phyloP scores from a whole-genome alignment of 2,888 invertebrate species.

The Erpobdella octoculata region DNA sequence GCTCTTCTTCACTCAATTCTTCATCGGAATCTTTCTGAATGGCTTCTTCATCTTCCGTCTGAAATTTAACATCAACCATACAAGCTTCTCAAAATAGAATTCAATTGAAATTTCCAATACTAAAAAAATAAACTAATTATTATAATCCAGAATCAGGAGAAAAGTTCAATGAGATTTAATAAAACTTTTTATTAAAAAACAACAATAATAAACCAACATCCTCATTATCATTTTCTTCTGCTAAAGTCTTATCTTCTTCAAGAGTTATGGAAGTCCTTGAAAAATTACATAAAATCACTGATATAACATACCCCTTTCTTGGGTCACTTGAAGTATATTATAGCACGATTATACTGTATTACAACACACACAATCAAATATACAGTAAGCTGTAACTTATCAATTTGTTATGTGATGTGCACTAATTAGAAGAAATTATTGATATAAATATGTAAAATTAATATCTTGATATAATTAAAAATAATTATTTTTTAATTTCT shows the following conservation, averaged over 20 bases:
- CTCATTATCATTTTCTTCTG: constrained; percentile 37
- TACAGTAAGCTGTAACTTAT: too few relatives aligned
- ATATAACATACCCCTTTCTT: too few relatives aligned
- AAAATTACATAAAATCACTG: neutral
- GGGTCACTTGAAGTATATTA: too few relatives aligned
- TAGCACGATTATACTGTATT: too few relatives aligned
- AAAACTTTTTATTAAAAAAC: neutral
- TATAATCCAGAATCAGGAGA: too few relatives aligned
- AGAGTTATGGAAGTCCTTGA: neutral
- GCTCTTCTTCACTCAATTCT: constrained; percentile 75
- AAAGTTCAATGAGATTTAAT: neutral
- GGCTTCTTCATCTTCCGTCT: constrained; percentile 80
- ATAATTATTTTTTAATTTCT: too few relatives aligned
- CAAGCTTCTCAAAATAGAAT: constrained; percentile 24
- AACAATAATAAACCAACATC: neutral
- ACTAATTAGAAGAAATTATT: too few relatives aligned
- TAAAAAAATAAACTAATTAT: too few relatives aligned
- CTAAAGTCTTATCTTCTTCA: constrained; percentile 35
- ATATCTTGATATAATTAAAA: too few relatives aligned
- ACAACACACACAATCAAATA: too few relatives aligned
- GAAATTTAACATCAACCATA: constrained; percentile 52
- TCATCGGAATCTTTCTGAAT: constrained; percentile 74
- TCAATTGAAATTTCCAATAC: constrained; percentile 12
- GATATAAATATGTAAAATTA: too few relatives aligned
- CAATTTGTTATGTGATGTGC: too few relatives aligned